Conservation (phyloP, 2,888 invertebrate genomes). For the Celastrina argiolus region DNA sequence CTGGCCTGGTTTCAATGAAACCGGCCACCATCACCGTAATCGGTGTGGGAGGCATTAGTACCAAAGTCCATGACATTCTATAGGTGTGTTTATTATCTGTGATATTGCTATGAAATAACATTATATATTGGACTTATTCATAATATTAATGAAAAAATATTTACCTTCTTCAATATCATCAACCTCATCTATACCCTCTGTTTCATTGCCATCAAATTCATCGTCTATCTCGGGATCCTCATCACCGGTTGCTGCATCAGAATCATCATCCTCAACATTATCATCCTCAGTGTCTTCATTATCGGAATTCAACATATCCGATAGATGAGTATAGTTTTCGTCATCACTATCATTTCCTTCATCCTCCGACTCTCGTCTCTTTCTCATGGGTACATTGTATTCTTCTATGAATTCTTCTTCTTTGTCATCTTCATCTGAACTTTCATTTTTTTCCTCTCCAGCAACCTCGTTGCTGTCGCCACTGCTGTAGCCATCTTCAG, state of each 20-base stretch:
- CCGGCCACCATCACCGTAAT: no score
- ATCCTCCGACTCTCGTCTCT: conserved; percentile 48
- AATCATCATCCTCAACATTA: neutral
- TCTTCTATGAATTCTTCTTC: conserved; percentile 58
- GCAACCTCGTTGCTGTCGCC: conserved; percentile 42
- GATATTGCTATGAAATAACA: no score
- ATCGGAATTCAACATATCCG: conserved; percentile 62
- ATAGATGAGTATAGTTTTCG: conserved; percentile 58
- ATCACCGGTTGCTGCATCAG: conserved; percentile 33
- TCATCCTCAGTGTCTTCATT: conserved; percentile 38
- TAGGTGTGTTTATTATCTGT: no score
- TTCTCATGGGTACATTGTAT: conserved; percentile 56
- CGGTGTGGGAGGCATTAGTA: no score
- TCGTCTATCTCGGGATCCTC: conserved; percentile 24
- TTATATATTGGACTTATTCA: no score
- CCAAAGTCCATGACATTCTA: no score
- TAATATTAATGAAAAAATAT: neutral
- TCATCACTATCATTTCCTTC: conserved; percentile 62
- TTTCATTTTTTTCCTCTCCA: conserved; percentile 29
- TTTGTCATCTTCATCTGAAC: conserved; percentile 29
- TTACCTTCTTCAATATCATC: conserved; percentile 44
- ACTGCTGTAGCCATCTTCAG: conserved; percentile 63
- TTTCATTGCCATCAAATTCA: conserved; percentile 34
- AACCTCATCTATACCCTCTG: conserved; percentile 38
- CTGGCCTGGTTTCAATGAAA: no score